Percentiles rank a stretch among this genome's conserved stretches.
phyloP scores from a whole-genome alignment of 2,797 vertebrate genomes.

The Lithobates sylvaticus region DNA sequence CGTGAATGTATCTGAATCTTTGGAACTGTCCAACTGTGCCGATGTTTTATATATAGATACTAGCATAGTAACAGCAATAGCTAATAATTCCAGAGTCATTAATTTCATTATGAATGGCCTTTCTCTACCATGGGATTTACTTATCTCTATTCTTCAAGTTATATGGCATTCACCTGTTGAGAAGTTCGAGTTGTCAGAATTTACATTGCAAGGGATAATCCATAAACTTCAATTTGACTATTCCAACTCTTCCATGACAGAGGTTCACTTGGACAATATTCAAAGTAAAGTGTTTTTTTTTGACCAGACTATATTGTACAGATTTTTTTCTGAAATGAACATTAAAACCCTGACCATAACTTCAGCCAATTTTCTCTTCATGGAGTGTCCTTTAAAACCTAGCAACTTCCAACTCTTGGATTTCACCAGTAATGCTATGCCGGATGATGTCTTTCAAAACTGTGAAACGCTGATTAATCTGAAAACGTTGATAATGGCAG shows the following conservation, averaged over 20 bases:
- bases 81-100: conserved; percentile 69
- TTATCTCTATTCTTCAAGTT: conserved; percentile 69
- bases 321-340: conserved; percentile 80
- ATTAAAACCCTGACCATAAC: conserved; percentile 75
- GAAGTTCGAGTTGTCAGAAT: conserved; percentile 69
- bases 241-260: conserved; percentile 59
- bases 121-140: conserved; percentile 71
- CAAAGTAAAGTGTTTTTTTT: conserved; percentile 2
- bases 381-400: conserved; percentile 82
- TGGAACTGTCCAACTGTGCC: conserved; percentile 79
- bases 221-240: fast-evolving
- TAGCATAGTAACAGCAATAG: conserved; percentile 64
- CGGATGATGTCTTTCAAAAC: conserved; percentile 82
- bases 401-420: conserved; percentile 80
- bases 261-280: conserved; percentile 23
- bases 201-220: conserved; percentile 3
- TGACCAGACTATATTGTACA: conserved; percentile 27
- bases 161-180: conserved; percentile 75
- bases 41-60: conserved; percentile 42
- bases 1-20: conserved; percentile 73
- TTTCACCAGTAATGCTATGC: conserved; percentile 83
- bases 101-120: conserved; percentile 76
- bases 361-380: conserved; percentile 79
- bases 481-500: conserved; percentile 74
- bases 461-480: conserved; percentile 78